A percentile compares a stretch with the other conserved stretches of the same genome.
phyloP scores from a whole-genome alignment of 1,140 invertebrate genomes.

The Reticulitermes speratus region DNA sequence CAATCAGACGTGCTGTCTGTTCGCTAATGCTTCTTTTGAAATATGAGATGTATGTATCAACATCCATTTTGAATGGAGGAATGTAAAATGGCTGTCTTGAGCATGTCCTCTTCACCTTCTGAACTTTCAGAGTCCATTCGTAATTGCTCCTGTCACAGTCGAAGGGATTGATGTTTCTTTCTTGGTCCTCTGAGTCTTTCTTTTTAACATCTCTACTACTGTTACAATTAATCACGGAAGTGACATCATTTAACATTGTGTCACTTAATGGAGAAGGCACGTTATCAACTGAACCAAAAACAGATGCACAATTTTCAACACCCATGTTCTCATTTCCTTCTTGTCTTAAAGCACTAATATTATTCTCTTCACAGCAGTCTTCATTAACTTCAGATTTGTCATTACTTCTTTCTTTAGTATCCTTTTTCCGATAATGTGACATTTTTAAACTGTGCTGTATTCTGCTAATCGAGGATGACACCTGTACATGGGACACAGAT shows the following conservation, averaged over 20 bases:
- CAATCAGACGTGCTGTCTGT: not conserved
- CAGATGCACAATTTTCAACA: not conserved
- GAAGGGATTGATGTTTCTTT: not conserved
- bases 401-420: not conserved
- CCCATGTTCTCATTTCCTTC: not conserved
- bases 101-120: not conserved
- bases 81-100: not conserved
- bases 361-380: not conserved
- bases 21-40: not conserved
- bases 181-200: not conserved
- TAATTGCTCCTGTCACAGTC: constrained; percentile 2
- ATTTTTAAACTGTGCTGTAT: not conserved
- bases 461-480: not conserved
- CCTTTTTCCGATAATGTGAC: not conserved
- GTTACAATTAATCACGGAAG: not conserved
- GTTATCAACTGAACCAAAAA: not conserved
- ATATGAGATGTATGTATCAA: not conserved
- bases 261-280: not conserved
- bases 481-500: not conserved
- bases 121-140: not conserved
- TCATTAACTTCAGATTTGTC: not conserved
- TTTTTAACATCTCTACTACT: not conserved
- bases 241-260: not conserved
- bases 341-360: not conserved
- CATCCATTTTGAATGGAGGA: not conserved